Evolutionary conservation across 2,797 vertebrate genomes (phyloP), one percentile per base, ranked within the genome.

Genomic region (Syndactyla subalaris): DNA sequence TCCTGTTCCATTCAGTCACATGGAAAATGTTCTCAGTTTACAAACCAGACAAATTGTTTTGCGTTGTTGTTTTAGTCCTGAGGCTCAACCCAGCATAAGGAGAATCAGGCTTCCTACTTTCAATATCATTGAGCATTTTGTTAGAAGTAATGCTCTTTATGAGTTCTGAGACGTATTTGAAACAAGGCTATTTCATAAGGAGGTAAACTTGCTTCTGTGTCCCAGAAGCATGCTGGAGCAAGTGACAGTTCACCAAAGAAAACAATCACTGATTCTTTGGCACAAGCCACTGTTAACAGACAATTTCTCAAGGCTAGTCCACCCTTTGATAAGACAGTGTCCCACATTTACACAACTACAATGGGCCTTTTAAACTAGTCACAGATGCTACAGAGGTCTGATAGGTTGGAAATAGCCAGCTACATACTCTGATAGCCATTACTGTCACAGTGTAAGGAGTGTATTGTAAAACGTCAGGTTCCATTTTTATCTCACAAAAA

Each of bases 1-100:
- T 95, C 94, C 96, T 95, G 93, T 76, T 82, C 59, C 75, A 84
- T 24, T 81, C 91, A 89, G 94, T 95, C 94, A 87, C 39, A 75
- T 91, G 96, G 96, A 94, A 80, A 95, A 84, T 71, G 81, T 94
- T 93, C 89, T 96, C 82, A 85, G 93, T 97, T 96, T 85, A 92
- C 85, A 93, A 93, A 95, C 70, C 61, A 95, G 89, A 62, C 91
- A 92, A 93, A 79, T 85, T 92, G 74, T 86, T 92, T 96, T 92
- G 81, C 68, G 89, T 75, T 74, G 62, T 32, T 95, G 51, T 68
- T 43, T 63, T 78, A 94, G 90, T 94, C 84, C 85, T 88, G 39
- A 46, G 78, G 75, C 75, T 80, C 89, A 75, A 55, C 39, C 51
- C n/a, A 34, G 39, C 34, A 77, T 89, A 95, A 95, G 94, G 88